These are phyloP conservation scores for Nemopilema nomurai DNA, from an alignment of 30 jellyfish, hydroid and myxozoan genomes.

Conservation along the genomic window DNA sequence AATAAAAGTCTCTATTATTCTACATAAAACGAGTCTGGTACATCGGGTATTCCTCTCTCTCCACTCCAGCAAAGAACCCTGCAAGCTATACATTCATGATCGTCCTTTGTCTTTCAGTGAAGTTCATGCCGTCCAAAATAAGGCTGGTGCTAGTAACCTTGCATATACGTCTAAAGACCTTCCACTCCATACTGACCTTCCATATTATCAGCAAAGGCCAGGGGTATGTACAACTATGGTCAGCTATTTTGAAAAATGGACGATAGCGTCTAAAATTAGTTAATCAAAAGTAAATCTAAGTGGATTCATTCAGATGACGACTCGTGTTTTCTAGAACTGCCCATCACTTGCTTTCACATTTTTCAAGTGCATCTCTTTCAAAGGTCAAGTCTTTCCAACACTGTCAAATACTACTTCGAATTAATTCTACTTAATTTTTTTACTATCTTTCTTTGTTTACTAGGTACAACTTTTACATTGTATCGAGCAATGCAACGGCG, in stretches of 20 bases:
- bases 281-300: neutral
- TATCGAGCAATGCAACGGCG: constrained; percentile 59
- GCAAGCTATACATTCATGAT: neutral
- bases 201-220: constrained; percentile 64
- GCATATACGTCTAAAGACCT: constrained; percentile 67
- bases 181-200: constrained; percentile 77
- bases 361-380: too few relatives aligned
- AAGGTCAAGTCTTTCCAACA: neutral
- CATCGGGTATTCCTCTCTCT: neutral
- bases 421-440: neutral
- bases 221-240: constrained; percentile 47
- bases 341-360: too few relatives aligned
- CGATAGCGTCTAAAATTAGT: neutral
- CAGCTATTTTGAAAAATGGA: neutral
- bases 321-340: too few relatives aligned
- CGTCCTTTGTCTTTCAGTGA: constrained; percentile 34
- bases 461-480: constrained; percentile 84
- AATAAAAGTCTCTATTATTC: neutral
- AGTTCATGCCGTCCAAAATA: constrained; percentile 16
- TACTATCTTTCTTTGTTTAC: neutral
- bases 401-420: neutral
- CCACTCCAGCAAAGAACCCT: neutral
- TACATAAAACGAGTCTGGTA: neutral
- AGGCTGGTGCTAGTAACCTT: constrained; percentile 56
- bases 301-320: too few relatives aligned